Conservation (phyloP, 2,113 vertebrate species). For the Crotophaga sulcirostris region DNA sequence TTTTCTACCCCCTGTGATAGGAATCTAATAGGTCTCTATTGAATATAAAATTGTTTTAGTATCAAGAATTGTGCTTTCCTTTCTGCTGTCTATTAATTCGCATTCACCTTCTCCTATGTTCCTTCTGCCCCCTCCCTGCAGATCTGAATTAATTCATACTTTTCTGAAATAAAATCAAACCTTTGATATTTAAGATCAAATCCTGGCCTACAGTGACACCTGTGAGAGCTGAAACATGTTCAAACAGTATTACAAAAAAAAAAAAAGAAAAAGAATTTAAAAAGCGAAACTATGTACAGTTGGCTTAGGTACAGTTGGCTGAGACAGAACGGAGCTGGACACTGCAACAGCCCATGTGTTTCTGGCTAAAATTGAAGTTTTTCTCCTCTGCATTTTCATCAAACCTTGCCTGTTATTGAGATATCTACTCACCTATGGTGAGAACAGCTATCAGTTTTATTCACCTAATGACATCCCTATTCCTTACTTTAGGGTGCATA, state of each 20-base stretch:
- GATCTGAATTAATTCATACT: not conserved
- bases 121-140: not conserved
- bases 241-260: not conserved
- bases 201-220: not conserved
- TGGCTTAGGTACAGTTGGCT: not conserved
- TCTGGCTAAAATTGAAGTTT: not conserved
- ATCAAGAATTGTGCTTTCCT: not conserved
- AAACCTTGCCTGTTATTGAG: not conserved
- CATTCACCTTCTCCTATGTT: not conserved
- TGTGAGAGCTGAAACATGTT: not conserved
- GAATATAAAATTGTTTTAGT: not conserved
- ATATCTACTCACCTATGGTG: not conserved
- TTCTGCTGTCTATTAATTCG: not conserved
- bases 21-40: not conserved
- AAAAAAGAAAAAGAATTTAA: not conserved
- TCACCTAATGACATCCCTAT: not conserved
- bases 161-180: not conserved
- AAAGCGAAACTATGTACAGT: too few species aligned
- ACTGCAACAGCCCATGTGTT: not conserved
- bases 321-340: not conserved
- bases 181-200: conserved; percentile 9
- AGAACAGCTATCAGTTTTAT: not conserved
- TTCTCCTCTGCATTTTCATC: not conserved
- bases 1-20: fast-evolving
- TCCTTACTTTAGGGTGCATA: not conserved